Conservation (phyloP, 2,797 vertebrate genomes). For the Urocyon cinereoargenteus region DNA sequence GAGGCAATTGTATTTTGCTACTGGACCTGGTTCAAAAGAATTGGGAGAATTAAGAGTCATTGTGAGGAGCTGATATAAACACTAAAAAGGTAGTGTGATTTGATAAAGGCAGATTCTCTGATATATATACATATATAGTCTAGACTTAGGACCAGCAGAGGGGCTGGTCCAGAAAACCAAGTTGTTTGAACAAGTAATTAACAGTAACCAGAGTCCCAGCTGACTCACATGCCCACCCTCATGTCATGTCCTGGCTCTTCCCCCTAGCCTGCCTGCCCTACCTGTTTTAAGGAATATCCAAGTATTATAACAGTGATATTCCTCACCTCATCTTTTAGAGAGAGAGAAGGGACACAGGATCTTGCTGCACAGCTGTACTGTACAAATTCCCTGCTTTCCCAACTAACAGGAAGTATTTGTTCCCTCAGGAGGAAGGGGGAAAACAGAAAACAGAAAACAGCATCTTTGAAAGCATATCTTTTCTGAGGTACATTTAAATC, state of each 20-base stretch:
- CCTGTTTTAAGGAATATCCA: slow-evolving; percentile 45
- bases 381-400: slow-evolving; percentile 9
- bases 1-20: not conserved
- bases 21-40: not conserved
- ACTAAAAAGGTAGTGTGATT: not conserved
- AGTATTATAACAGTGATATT: not conserved
- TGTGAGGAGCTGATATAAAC: not conserved
- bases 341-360: not conserved
- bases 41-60: not conserved
- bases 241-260: not conserved
- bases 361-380: not conserved
- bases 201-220: not conserved
- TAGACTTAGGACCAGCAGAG: not conserved
- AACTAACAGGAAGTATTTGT: not conserved
- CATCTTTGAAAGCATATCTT: slow-evolving; percentile 29
- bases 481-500: slow-evolving; percentile 45
- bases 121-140: not conserved
- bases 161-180: not conserved
- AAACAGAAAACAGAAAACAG: not conserved
- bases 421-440: not conserved
- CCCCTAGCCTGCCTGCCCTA: not conserved
- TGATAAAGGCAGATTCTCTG: slow-evolving; percentile 8
- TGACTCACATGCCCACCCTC: not conserved
- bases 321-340: not conserved
- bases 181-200: slow-evolving; percentile 59